A percentile compares a stretch with the other conserved stretches of the same genome.
Evolutionary conservation across 92 coral and sea anemone species (phyloP).

Genomic region (Actinernus sp.): DNA sequence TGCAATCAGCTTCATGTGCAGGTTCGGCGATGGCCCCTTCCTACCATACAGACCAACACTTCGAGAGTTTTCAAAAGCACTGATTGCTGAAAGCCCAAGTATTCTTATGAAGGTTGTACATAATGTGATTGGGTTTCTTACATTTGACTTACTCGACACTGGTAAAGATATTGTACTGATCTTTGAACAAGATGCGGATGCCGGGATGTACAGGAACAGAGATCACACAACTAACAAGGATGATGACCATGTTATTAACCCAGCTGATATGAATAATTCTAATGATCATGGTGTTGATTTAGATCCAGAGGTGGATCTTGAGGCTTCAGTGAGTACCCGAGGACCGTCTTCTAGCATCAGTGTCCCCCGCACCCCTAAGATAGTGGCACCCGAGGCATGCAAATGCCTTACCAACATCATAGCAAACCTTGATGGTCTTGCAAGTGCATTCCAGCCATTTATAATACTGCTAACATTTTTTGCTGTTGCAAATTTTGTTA

Average conservation of each 20-base stretch:
- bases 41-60: conserved; percentile 54
- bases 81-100: conserved; percentile 28
- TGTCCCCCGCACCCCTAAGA: conserved; percentile 50
- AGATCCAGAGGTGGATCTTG: conserved; percentile 24
- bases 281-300: conserved; percentile 20
- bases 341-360: conserved; percentile 55
- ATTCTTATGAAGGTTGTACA: conserved; percentile 34
- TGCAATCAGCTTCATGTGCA: conserved; percentile 81
- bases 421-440: conserved; percentile 67
- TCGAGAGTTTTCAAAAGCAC: conserved; percentile 24
- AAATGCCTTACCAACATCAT: conserved; percentile 61
- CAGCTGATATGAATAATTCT: neutral
- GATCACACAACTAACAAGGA: neutral
- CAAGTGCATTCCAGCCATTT: conserved; percentile 81
- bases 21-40: conserved; percentile 87
- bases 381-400: conserved; percentile 74
- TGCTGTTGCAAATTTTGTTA: conserved; percentile 84
- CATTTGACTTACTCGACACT: conserved; percentile 75
- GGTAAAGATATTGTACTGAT: conserved; percentile 69
- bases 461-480: conserved; percentile 78
- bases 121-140: conserved; percentile 61
- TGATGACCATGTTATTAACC: neutral
- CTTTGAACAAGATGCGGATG: conserved; percentile 61
- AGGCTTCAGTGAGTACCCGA: conserved; percentile 23
- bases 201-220: neutral